phyloP scores from a whole-genome alignment of 2,888 invertebrate species.

The Polymixis lichenea region DNA sequence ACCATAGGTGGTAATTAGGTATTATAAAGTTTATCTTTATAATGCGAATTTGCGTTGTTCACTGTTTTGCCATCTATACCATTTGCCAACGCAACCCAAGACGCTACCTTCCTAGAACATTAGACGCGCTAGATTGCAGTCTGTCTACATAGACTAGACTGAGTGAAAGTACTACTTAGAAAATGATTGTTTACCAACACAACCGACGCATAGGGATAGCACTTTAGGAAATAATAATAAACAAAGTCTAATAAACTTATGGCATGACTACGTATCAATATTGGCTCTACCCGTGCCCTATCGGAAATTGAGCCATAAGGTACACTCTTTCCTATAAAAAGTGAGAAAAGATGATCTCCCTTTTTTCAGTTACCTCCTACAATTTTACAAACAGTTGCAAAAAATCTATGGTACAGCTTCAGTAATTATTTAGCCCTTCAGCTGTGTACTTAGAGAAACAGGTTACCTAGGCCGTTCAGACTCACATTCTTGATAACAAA shows the following conservation, averaged over 20 bases:
- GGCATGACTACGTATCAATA: too few relatives aligned
- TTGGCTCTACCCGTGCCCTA: too few relatives aligned
- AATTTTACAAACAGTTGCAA: too few relatives aligned
- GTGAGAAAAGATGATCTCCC: too few relatives aligned
- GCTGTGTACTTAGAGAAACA: background rate
- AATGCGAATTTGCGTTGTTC: background rate
- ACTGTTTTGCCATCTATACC: slow-evolving; percentile 17
- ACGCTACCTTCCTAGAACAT: slow-evolving; percentile 50
- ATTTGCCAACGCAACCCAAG: slow-evolving; percentile 33
- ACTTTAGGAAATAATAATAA: background rate
- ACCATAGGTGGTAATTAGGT: background rate
- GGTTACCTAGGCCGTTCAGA: background rate
- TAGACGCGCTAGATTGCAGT: slow-evolving; percentile 44
- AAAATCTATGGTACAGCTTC: too few relatives aligned
- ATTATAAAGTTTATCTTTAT: background rate
- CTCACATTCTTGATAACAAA: background rate
- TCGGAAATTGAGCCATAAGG: too few relatives aligned
- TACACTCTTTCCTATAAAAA: too few relatives aligned
- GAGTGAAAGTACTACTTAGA: slow-evolving; percentile 59
- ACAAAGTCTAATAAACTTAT: too few relatives aligned
- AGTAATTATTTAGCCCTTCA: background rate
- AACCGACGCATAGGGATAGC: slow-evolving; percentile 17
- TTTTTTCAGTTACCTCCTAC: too few relatives aligned
- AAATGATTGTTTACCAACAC: slow-evolving; percentile 57
- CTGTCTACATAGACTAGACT: slow-evolving; percentile 14